These are phyloP conservation scores for Vulpes vulpes DNA, from an alignment of 2,113 vertebrate genomes.

Conservation along the genomic window DNA sequence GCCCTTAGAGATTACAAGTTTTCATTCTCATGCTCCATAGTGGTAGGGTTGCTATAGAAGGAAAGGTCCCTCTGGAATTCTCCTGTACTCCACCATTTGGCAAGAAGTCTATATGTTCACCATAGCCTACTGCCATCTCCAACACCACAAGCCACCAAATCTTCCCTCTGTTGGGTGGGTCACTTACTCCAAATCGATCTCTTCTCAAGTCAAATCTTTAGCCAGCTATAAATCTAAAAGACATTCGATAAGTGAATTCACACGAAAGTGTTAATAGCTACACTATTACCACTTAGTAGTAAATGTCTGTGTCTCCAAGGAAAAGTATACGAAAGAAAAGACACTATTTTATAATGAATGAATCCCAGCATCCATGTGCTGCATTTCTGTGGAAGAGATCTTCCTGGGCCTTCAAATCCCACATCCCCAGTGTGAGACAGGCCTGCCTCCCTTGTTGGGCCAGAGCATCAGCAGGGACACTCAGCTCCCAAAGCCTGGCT, in stretches of 20 bases:
- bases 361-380: not conserved
- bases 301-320: not conserved
- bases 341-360: not conserved
- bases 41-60: not conserved
- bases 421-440: not conserved
- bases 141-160: too few relatives aligned
- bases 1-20: not conserved
- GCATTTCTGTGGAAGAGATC: not conserved
- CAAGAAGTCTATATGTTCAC: not conserved
- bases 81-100: not conserved
- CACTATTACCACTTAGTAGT: not conserved
- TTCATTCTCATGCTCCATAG: not conserved
- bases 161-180: not conserved
- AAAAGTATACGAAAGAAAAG: not conserved
- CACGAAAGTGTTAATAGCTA: not conserved
- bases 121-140: accelerated
- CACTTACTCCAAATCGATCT: not conserved
- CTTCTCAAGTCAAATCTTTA: not conserved
- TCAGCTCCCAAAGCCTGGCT: not conserved
- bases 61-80: not conserved
- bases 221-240: not conserved
- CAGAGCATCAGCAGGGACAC: not conserved
- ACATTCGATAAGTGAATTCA: not conserved
- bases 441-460: not conserved
- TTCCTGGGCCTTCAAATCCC: not conserved